These are phyloP conservation scores for Heliconius charithonia DNA, from an alignment of 2,888 invertebrate genomes.

Conservation along the genomic window DNA sequence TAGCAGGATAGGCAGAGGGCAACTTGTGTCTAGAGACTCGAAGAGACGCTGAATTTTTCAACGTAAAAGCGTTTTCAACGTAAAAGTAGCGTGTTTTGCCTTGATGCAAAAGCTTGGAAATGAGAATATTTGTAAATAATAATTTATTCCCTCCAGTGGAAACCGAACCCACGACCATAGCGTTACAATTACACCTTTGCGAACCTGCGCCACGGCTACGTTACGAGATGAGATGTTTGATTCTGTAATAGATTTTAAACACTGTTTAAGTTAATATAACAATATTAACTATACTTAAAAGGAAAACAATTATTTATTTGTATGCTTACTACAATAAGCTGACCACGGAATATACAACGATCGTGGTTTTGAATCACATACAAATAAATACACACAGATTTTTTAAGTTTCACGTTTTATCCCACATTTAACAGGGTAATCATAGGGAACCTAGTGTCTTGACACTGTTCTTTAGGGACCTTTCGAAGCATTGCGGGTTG, in stretches of 20 bases:
- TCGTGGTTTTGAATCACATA: background rate
- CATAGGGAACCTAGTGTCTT: background rate
- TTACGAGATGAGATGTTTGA: no score
- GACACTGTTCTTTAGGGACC: background rate
- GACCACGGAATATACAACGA: background rate
- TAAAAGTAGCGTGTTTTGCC: no score
- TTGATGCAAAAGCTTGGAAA: background rate
- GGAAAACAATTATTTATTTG: constrained; percentile 5
- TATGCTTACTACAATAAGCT: no score
- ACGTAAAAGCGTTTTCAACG: no score
- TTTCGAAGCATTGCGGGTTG: background rate
- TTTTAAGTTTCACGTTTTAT: background rate
- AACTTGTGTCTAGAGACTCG: no score
- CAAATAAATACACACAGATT: background rate
- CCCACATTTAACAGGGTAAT: background rate
- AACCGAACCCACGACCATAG: background rate
- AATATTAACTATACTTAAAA: background rate
- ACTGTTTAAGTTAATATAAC: background rate
- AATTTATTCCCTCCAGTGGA: no score
- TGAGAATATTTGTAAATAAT: no score
- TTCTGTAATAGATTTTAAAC: background rate
- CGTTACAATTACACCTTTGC: background rate
- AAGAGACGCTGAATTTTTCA: no score
- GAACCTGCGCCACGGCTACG: no score
- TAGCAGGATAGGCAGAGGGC: no score